Base-by-base conservation (phyloP, 2,888 invertebrate species). In the Calameuta pallipes region DNA sequence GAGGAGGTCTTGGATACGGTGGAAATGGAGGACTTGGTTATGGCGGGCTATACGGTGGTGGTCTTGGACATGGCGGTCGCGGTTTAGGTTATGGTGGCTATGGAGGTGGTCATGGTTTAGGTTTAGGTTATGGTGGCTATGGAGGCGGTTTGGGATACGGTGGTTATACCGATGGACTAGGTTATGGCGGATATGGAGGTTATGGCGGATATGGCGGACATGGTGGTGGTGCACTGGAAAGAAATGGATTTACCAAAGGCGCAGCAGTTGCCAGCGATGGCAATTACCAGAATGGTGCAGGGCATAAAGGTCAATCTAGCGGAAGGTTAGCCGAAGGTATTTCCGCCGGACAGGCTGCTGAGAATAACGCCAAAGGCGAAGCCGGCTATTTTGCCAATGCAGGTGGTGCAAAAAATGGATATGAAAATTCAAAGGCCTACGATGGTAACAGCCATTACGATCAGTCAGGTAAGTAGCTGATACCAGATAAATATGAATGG, bases 261-360 rank as follows among this genome's bases (percentile, higher is more conserved):
- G 78, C 74, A 15, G 71, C 71, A 37, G 30, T 75, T 82, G 91
- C 92, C 4, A 93, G 93, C 9, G 94, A 93, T 83, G 93, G 93
- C 84, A 93, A 93, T 82, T 88, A 93, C 79, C 93, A 94, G 81
- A 94, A 94, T 83, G 83, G 93, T 3, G 92, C 93, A 82, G 94
- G 94, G 73, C 93, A 93, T 83, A 92, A 92, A 68, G 94, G 93
- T 79, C 93, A 93, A 86, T 92, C 93, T 88, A 87, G 93, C 1
- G 93, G 93, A 75, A 93, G 94, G 79, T 94, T 93, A 1, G 92
- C 93, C 79, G 93, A 93, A 89, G 94, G 94, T 36, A 94, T 91
- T 85, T 92, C 92, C 80, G 92, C 93, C 83, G 94, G 93, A 15
- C 92, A 93, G 74, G 93, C 93, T 2, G 93, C 87, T 4, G 82